Evolutionary conservation across 2,113 vertebrate species (phyloP), one percentile per base, ranked within the genome.

Genomic region (Rafetus swinhoei): DNA sequence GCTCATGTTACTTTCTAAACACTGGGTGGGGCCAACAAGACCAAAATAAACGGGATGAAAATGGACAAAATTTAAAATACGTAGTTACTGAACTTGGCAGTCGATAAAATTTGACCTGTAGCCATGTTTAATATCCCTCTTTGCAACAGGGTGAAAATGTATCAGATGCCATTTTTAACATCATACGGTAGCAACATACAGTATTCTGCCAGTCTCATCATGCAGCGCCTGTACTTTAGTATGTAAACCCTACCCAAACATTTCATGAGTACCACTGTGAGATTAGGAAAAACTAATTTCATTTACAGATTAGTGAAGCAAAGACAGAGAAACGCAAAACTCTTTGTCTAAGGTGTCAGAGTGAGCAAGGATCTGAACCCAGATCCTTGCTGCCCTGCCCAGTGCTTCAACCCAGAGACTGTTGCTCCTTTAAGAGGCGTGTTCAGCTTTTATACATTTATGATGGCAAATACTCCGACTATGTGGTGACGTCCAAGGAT

Each of bases 1-100:
- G 87, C 84, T 97, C 86, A 65, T 88, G 81, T 94, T 97, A 96
- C 96, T 97, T 95, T 97, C 96, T 97, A 97, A 98, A 97, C 95
- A 94, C 96, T 97, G 97, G 96, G 93, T 95, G 85, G 96, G 89
- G 88, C 89, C 54, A 96, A 45, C 79, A 85, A 84, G 89, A 95
- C 93, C 57, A 96, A 98, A 98, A 97, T 97, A 97, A 98, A 96
- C 45, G 80, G 88, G 83, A 45, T 62, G 82, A 95, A 95, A 90
- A 80, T 35, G 92, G 95, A 94, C 93, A 79, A 95, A 96, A 95
- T 96, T 86, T 82, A 14, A 94, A 95, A 57, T 90, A 93, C 85
- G 92, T 86, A 9, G 88, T 92, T 93, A 84, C 93, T 91, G 55
- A 92, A 96, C 81, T 12, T 92, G 81, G 24, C 15, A 1, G 85